Evolutionary conservation across 2,888 invertebrate species (phyloP), one percentile per base, ranked within the genome.

Genomic region (Itoplectis maculator): DNA sequence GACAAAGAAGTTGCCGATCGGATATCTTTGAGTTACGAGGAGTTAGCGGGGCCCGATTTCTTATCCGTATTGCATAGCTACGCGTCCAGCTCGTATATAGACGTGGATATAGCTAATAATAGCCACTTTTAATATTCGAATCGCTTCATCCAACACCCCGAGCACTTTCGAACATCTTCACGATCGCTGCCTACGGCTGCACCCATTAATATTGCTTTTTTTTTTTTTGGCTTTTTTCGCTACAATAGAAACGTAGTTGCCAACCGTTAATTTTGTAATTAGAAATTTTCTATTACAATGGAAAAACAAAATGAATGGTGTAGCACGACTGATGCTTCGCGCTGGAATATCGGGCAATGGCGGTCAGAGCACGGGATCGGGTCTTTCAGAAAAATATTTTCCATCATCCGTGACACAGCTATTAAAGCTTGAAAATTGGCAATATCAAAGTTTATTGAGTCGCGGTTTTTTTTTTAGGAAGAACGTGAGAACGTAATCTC

Each of bases 51-150:
- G 69, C 45, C 45, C n/a, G 59, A 72, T 72, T 72, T 72, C 72
- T 45, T 59, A 23, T 6, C 15, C 47, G 20, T 61, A 40, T 61
- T 61, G 15, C 37, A 37, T 15, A 37, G 11, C 20, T 61, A 37
- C n/a, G 37, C 13, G 40, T 40, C 35, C 35, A n/a, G 47, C n/a
- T 61, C 9, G 15, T 35, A 37, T 61, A 7, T 8, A 18, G 15
- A 42, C 29, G 23, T 37, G 8, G n/a, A 37, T 37, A 35, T n/a
- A 20, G 23, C 29, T 2, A 35, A 35, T 35, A 56, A 76, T 29
- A 49, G 54, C 54, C 9, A 56, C 51, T 78, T 72, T 72, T 45
- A 65, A 72, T 65, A 65, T 35, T 20, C 56, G 54, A 40, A 78
- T 78, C 35, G 65, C 54, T 72, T 78, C 40, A 42, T 74, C 37